Conservation (phyloP, 1,140 invertebrate species). For the Diorhabda carinulata region DNA sequence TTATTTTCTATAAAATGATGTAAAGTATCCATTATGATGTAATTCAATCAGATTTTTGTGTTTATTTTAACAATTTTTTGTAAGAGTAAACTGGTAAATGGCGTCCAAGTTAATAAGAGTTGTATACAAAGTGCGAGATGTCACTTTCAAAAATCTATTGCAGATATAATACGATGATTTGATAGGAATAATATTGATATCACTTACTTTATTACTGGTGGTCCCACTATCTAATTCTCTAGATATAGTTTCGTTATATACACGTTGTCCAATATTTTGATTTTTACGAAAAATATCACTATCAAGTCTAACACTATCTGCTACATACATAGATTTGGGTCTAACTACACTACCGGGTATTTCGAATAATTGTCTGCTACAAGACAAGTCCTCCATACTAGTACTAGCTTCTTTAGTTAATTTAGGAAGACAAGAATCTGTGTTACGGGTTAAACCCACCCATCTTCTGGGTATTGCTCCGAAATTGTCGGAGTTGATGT, state of each 20-base stretch:
- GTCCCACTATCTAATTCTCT: constrained; percentile 1
- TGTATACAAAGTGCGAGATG: too few relatives aligned
- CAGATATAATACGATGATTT: too few relatives aligned
- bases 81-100: too few relatives aligned
- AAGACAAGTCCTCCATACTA: constrained; percentile 50
- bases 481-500: constrained; percentile 22
- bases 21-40: too few relatives aligned
- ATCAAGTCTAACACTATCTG: constrained; percentile 23
- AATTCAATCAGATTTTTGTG: too few relatives aligned
- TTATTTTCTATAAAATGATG: too few relatives aligned
- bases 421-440: constrained; percentile 23
- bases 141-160: too few relatives aligned
- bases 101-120: too few relatives aligned
- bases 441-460: constrained; percentile 28
- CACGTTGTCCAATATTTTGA: background rate
- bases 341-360: constrained; percentile 47
- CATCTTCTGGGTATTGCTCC: constrained; percentile 37
- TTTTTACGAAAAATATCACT: constrained; percentile 21
- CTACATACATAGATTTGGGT: constrained; percentile 46
- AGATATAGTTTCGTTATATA: background rate
- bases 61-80: too few relatives aligned
- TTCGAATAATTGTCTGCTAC: constrained; percentile 47
- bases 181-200: too few relatives aligned
- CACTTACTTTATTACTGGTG: constrained; percentile 5
- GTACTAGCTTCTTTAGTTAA: constrained; percentile 48